Base-by-base conservation (phyloP, 1,140 invertebrate genomes). In the Lepidurus apus region DNA sequence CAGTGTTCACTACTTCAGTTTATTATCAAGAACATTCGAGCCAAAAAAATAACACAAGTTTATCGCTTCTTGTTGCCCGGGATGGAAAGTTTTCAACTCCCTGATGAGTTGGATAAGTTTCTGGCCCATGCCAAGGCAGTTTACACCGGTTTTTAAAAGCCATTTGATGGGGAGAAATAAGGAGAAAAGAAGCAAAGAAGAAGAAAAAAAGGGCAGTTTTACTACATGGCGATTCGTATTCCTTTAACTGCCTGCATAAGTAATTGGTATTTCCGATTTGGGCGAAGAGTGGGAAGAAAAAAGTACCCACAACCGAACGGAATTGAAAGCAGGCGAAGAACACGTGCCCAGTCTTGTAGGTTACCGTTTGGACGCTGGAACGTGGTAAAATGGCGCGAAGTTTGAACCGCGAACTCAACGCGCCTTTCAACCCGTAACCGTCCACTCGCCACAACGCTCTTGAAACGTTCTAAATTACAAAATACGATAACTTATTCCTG, bases 181-280 rank as follows among this genome's bases (percentile, higher is more conserved):
- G 34, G 34, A 34, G 34, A 3, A 34, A 34, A 34, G 34, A 34
- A 34, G 34, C 34, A 0, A 3, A 34, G 34, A 34, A 34, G 34
- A 4, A 34, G 4, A 4, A 34, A 34, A 34, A 34, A 34, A 3
- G 34, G 34, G 34, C 34, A 34, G 34, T 34, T 34, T 34, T 34
- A 34, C 34, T 34, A 3, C 34, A 34, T 34, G 34, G 34, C 4
- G 34, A 34, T 34, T 34, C 34, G 34, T 34, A 34, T 34, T 65
- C 13, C 53, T 65, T 65, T 65, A 65, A 65, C 53, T n/a, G 13
- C 53, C 21, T 17, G 53, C 53, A 65, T 65, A 65, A 65, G 53
- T 65, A 65, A 65, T 21, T 65, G 53, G 53, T 65, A 65, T 65
- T 65, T 65, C 53, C 53, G 53, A 65, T 65, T 65, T 13, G 53